These are phyloP conservation scores for Apus apus DNA, from an alignment of 2,113 vertebrate species.

Conservation along the genomic window DNA sequence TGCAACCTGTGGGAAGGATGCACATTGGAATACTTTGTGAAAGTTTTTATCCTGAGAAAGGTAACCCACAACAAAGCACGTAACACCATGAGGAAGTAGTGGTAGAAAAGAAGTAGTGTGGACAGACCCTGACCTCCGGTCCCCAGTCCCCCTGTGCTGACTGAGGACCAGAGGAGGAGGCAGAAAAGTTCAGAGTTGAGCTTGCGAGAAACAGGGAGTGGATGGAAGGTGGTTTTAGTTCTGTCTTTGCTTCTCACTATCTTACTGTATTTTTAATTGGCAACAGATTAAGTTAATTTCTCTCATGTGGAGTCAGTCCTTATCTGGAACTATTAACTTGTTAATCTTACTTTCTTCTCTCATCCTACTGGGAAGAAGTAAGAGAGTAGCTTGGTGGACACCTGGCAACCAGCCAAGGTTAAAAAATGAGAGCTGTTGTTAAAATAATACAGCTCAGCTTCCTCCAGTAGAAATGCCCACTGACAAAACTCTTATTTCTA, in stretches of 20 bases:
- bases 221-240: fast-evolving
- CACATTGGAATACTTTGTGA: neutral
- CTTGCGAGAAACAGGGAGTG: neutral
- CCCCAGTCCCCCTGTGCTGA: neutral
- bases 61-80: no score
- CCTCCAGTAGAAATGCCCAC: neutral
- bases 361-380: neutral
- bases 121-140: no score
- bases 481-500: neutral
- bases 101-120: no score
- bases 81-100: no score
- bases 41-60: no score
- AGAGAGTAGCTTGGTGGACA: neutral
- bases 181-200: neutral
- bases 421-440: neutral
- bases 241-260: no score
- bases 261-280: neutral
- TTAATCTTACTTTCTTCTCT: neutral
- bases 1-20: neutral
- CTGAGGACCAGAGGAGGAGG: neutral
- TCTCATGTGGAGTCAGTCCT: neutral
- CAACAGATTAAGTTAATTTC: neutral
- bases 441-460: neutral
- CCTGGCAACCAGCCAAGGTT: neutral
- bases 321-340: neutral